Base-by-base conservation (phyloP, 1,140 invertebrate genomes). In the Drosophila sp. region DNA sequence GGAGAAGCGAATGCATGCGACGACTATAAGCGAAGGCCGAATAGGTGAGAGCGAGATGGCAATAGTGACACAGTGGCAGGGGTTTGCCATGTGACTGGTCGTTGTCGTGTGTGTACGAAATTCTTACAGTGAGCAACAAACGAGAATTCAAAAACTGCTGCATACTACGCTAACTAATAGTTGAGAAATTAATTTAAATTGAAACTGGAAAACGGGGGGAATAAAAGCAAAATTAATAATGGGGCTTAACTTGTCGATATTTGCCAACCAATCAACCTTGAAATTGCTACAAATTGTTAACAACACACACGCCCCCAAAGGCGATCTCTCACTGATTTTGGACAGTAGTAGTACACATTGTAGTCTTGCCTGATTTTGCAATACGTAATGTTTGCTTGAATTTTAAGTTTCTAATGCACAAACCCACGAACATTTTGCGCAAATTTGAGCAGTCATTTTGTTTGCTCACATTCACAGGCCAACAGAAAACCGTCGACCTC, bases 361-460 rank as follows among this genome's bases (percentile, higher is more conserved):
- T 8, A 50, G 25, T 38, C 40, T 50, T 60, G 27, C 41, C 25
- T 27, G 8, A 11, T 33, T 41, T 17, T 60, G 41, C 61, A 66
- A 72, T 57, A 76, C 72, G 35, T 56, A 70, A 76, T 76, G 73
- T 76, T 76, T 76, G 73, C 76, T 76, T 76, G 73, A 76, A 70
- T 44, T 44, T 41, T 60, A 54, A 62, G 70, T 77, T 77, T 74
- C 76, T 77, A 77, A 71, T 68, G 79, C 70, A 79, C 76, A 79
- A 86, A 86, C 82, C 81, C 70, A 79, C 83, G 83, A 86, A 86
- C 82, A 86, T 86, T 86, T 86, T 86, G 82, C 82, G 60, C 82
- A 90, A 90, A 83, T 87, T 75, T 86, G 82, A 91, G 85, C 78
- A 91, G 90, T 91, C 90, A 91, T 91, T 90, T 91, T 91, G 90